Conservation (phyloP, 2,113 vertebrate species). For the Zosterops borbonicus region DNA sequence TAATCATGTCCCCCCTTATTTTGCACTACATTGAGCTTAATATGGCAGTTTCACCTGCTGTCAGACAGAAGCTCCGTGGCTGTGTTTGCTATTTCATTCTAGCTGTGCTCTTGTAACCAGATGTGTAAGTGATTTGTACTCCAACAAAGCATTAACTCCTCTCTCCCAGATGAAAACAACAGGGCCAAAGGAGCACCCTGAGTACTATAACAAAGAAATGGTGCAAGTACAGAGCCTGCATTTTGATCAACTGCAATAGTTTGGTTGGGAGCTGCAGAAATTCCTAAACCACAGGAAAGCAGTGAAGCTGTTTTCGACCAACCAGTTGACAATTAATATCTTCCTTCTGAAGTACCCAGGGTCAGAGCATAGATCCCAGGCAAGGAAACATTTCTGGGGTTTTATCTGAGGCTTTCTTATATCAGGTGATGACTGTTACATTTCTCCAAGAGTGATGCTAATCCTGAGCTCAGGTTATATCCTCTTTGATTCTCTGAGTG, state of each 20-base stretch:
- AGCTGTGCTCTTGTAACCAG: background rate
- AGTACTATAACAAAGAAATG: background rate
- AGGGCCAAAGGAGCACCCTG: background rate
- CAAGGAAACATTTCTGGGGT: background rate
- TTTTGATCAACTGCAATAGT: background rate
- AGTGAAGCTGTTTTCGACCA: background rate
- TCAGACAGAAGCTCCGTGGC: background rate
- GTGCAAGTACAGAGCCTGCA: background rate
- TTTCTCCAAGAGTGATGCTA: background rate
- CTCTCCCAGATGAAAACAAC: background rate
- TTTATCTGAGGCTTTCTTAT: background rate
- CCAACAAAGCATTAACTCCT: background rate
- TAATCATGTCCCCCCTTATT: background rate
- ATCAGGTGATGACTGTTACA: rapidly evolving
- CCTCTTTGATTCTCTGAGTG: background rate
- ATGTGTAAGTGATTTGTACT: background rate
- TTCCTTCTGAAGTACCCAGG: background rate
- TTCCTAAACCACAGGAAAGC: background rate
- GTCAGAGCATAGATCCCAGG: background rate
- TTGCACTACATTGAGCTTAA: background rate
- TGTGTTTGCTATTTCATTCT: background rate
- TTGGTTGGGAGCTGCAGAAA: background rate
- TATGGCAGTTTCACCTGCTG: background rate
- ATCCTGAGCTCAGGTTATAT: background rate
- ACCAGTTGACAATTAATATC: background rate